Base-by-base conservation (phyloP, 2,113 vertebrate genomes). In the Tretioscincus oriximinensis region DNA sequence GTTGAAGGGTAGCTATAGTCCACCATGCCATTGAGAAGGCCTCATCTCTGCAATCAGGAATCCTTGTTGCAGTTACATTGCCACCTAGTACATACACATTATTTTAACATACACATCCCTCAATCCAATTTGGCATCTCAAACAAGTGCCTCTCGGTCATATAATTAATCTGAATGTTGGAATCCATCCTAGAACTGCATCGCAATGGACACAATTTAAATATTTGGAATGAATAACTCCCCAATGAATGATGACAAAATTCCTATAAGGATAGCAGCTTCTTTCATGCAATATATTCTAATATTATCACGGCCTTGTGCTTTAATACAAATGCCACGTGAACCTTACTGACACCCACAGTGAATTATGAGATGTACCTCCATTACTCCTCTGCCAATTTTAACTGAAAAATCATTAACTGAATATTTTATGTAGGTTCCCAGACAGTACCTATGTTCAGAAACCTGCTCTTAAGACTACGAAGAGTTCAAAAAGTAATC, bases 371-470 rank as follows among this genome's bases (percentile, higher is more conserved):
- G 12, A 2, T 47, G 8, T 24, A 60, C 3, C 28, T 41, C 72
- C 76, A 75, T 58, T 77, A 73, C 20, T 77, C 49, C 63, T 20
- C 29, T 58, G 12, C 26, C 26, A 76, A 70, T 41, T 69, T 18
- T 61, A 24, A 78, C 63, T 81, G 63, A 73, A 70, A 68, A 60
- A 75, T 54, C 58, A 24, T 72, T 49, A 78, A 35, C 49, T 41
- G 58, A 77, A 70, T 70, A 79, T 79, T 70, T 70, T 70, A 61
- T 58, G n/a, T 54, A 24, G 14, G 54, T 22, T 58, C 11, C 22
- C n/a, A 28, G n/a, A 22, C 28, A 45, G 72, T 29, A 74, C 29
- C 24, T 47, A 65, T 29, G 35, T 54, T 12, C 58, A 51, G 51
- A 71, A 70, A 31, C 70, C 22, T 66, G 60, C 63, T 73, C 9